Percentiles rank a stretch among this genome's conserved stretches.
Conservation (phyloP, 2,113 vertebrate species). For the Oxygymnocypris stewartii region DNA sequence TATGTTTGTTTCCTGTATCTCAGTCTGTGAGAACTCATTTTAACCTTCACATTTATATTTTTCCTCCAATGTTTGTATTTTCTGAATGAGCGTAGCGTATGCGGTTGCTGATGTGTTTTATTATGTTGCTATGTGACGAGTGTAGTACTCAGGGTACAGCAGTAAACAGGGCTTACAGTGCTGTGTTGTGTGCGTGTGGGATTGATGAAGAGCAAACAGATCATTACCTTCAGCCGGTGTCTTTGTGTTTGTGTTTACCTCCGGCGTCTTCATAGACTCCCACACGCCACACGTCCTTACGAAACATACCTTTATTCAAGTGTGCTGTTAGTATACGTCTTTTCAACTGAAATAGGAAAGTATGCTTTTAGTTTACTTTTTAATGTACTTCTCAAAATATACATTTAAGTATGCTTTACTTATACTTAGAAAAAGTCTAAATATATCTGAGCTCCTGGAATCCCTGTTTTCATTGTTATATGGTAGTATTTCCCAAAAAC, state of each 20-base stretch:
- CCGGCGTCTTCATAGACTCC: not conserved
- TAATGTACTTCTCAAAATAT: too few species aligned
- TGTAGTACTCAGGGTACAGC: not conserved
- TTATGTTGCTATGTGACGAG: not conserved
- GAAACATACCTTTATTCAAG: too few species aligned
- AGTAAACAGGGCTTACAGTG: not conserved
- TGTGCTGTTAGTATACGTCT: too few species aligned
- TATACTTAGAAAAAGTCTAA: too few species aligned
- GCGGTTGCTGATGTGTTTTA: not conserved
- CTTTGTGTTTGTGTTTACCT: constrained; percentile 21
- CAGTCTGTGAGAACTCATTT: not conserved
- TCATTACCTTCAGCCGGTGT: constrained; percentile 2
- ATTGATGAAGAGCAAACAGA: constrained; percentile 21
- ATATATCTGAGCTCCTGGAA: too few species aligned
- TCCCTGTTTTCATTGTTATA: too few species aligned
- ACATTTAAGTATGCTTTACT: too few species aligned
- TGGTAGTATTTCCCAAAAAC: too few species aligned
- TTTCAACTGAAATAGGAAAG: too few species aligned
- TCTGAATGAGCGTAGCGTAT: not conserved
- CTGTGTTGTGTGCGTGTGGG: not conserved
- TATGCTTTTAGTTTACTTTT: too few species aligned
- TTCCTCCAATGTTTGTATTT: not conserved
- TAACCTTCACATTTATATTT: not conserved
- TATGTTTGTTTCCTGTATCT: not conserved
- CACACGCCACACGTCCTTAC: not conserved